A percentile compares a stretch with the other conserved stretches of the same genome.
Evolutionary conservation across 2,888 invertebrate genomes (phyloP).

Genomic region (Cheilosia impressa): DNA sequence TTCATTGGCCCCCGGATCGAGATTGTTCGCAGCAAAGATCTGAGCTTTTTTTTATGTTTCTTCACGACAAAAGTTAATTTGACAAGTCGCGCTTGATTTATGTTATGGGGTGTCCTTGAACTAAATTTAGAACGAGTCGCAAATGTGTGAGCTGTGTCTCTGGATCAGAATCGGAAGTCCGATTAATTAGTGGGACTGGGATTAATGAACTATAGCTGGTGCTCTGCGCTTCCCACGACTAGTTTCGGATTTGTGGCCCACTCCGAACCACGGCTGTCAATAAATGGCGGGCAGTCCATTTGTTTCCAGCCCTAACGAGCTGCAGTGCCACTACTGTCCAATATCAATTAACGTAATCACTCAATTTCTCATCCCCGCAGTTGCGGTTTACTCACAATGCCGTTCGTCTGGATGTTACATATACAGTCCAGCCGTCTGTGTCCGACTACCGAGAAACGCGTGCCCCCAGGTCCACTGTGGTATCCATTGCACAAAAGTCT

Average conservation of each 20-base stretch:
- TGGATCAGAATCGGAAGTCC: conserved; percentile 23
- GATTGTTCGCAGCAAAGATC: conserved; percentile 1
- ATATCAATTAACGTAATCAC: conserved; percentile 38
- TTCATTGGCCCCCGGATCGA: conserved; percentile 40
- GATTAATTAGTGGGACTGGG: conserved; percentile 24
- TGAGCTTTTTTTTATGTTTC: not conserved
- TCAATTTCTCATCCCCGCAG: conserved; percentile 17
- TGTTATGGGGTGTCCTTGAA: conserved; percentile 48
- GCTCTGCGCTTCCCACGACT: not conserved
- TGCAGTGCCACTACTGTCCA: conserved; percentile 3
- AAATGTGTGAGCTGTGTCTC: not conserved
- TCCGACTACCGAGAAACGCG: conserved; percentile 23
- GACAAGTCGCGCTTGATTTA: not conserved
- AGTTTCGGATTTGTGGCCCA: not conserved
- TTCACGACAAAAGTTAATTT: conserved; percentile 1
- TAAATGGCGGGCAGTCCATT: not conserved
- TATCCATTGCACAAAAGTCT: conserved; percentile 24
- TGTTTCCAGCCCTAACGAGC: conserved; percentile 3
- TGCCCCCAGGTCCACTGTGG: conserved; percentile 16
- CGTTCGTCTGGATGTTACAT: conserved; percentile 37
- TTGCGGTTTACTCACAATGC: conserved; percentile 24
- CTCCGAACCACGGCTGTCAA: not conserved
- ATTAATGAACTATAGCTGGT: conserved; percentile 18
- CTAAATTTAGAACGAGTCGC: conserved; percentile 36
- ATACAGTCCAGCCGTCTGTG: not conserved